These are phyloP conservation scores for Philereme vetulata DNA, from an alignment of 2,888 invertebrate genomes.

Conservation along the genomic window DNA sequence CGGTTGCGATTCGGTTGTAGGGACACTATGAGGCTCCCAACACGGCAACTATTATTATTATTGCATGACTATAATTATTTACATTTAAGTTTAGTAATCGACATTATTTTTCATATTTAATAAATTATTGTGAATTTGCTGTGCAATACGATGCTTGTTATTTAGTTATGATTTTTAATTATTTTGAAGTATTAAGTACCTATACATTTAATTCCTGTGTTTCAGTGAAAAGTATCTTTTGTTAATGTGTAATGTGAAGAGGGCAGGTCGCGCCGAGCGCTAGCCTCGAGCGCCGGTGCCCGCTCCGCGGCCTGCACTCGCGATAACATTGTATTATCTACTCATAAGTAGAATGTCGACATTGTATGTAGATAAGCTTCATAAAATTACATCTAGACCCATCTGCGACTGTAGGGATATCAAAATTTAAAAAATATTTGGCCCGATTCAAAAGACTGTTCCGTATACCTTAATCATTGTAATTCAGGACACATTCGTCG, in stretches of 20 bases:
- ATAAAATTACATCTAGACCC: constrained; percentile 65
- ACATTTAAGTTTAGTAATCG: constrained; percentile 37
- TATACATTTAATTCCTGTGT: constrained; percentile 58
- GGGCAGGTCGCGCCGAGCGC: constrained; percentile 27
- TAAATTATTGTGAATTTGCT: constrained; percentile 78
- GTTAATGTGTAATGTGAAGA: constrained; percentile 39
- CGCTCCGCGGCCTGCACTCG: constrained; percentile 21
- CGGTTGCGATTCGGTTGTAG: constrained; percentile 22
- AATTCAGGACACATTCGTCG: constrained; percentile 66
- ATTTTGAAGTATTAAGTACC: constrained; percentile 15
- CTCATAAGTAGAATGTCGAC: constrained; percentile 56
- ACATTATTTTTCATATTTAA: constrained; percentile 69
- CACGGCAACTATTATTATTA: constrained; percentile 31
- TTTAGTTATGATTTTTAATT: constrained; percentile 72
- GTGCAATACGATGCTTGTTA: constrained; percentile 82
- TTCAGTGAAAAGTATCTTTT: constrained; percentile 51
- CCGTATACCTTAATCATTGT: constrained; percentile 85
- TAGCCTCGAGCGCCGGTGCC: background rate
- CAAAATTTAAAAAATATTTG: constrained; percentile 83
- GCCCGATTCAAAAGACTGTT: constrained; percentile 88
- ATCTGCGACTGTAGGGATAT: constrained; percentile 75
- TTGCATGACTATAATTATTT: constrained; percentile 36
- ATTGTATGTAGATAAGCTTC: constrained; percentile 63
- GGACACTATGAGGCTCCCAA: constrained; percentile 30
- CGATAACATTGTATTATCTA: constrained; percentile 42